Evolutionary conservation across 2,888 invertebrate species (phyloP).

Genomic region (Drosophila koepferae): DNA sequence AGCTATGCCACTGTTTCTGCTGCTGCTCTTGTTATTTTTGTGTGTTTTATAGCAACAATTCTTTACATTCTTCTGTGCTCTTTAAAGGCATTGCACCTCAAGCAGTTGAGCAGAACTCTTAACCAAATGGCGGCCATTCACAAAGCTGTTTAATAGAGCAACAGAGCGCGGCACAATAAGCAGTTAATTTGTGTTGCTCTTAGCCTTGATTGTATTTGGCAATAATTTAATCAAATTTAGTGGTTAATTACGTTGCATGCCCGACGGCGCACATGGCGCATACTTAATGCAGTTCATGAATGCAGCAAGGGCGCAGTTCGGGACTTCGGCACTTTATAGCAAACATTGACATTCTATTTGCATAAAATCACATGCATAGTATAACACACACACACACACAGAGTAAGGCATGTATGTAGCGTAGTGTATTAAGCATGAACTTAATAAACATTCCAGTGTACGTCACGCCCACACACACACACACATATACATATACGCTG

Average conservation of each 20-base stretch:
- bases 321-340: slow-evolving; percentile 14
- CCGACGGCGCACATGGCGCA: slow-evolving; percentile 42
- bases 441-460: slow-evolving; percentile 70
- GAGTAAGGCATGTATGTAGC: slow-evolving; percentile 1
- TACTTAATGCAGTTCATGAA: slow-evolving; percentile 44
- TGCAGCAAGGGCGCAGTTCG: slow-evolving; percentile 41
- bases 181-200: slow-evolving; percentile 1
- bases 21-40: slow-evolving; percentile 33
- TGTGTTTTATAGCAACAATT: slow-evolving; percentile 26
- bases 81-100: slow-evolving; percentile 55
- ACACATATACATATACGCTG: slow-evolving; percentile 8
- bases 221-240: slow-evolving; percentile 62
- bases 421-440: slow-evolving; percentile 60
- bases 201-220: slow-evolving; percentile 15
- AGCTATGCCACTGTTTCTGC: slow-evolving; percentile 52
- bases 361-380: slow-evolving; percentile 45
- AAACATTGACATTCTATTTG: slow-evolving; percentile 67
- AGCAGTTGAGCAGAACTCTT: slow-evolving; percentile 21
- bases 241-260: slow-evolving; percentile 63
- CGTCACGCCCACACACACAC: slow-evolving; percentile 35
- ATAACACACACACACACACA: neutral
- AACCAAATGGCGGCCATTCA: slow-evolving; percentile 30
- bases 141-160: slow-evolving; percentile 36
- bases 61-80: slow-evolving; percentile 42
- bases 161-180: slow-evolving; percentile 15